phyloP scores from a whole-genome alignment of 1,140 invertebrate species.

The Listronotus oregonensis region DNA sequence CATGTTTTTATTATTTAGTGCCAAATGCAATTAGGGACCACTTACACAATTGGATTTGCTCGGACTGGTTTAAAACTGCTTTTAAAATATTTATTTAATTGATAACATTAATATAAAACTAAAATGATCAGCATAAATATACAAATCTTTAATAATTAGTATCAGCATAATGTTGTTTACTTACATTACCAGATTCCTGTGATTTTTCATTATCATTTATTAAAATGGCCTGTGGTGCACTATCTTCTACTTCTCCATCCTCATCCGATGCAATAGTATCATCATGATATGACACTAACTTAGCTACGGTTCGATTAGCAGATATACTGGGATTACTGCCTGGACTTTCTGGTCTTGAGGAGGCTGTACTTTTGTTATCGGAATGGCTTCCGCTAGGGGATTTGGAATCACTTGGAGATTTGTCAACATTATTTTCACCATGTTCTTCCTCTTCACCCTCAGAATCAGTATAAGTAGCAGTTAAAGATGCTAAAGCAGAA shows the following conservation, averaged over 20 bases:
- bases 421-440: conserved; percentile 49
- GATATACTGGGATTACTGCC: conserved; percentile 48
- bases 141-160: too few species aligned
- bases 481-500: conserved; percentile 73
- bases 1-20: too few species aligned
- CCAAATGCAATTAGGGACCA: too few species aligned
- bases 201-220: conserved; percentile 21
- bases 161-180: too few species aligned
- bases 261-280: conserved; percentile 81
- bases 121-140: too few species aligned
- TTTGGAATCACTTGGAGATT: conserved; percentile 41
- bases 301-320: conserved; percentile 49
- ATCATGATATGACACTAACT: conserved; percentile 78
- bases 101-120: too few species aligned
- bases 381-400: conserved; percentile 58
- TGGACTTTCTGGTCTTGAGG: conserved; percentile 51
- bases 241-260: conserved; percentile 59
- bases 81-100: too few species aligned
- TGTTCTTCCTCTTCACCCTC: conserved; percentile 78
- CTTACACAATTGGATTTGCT: too few species aligned
- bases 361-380: conserved; percentile 54
- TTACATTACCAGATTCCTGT: conserved; percentile 13
- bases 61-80: too few species aligned
- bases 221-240: conserved; percentile 35
- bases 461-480: conserved; percentile 82